Conservation (phyloP, 1,140 invertebrate species). For the Antheraea pernyi region DNA sequence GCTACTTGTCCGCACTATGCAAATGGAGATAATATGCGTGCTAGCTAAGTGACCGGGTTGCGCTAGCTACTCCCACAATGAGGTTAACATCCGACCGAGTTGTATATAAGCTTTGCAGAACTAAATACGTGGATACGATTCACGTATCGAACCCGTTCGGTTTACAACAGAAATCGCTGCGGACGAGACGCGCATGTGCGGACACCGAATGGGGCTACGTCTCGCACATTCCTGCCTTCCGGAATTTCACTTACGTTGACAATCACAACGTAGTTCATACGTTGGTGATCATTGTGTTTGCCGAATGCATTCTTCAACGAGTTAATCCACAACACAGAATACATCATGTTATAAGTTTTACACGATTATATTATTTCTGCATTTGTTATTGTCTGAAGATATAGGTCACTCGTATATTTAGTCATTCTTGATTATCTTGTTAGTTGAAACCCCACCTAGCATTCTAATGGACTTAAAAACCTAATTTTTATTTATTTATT, state of each 20-base stretch:
- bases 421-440: neutral
- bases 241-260: constrained; percentile 70
- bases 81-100: constrained; percentile 59
- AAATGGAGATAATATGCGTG: constrained; percentile 71
- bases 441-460: too few relatives aligned
- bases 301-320: neutral
- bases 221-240: constrained; percentile 69
- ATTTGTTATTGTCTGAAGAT: neutral
- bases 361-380: neutral
- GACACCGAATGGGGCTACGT: constrained; percentile 63
- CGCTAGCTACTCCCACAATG: constrained; percentile 57
- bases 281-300: constrained; percentile 39
- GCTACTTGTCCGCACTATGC: constrained; percentile 69
- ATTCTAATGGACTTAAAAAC: too few relatives aligned
- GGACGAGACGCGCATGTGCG: constrained; percentile 61
- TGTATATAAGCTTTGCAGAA: constrained; percentile 39
- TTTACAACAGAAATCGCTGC: constrained; percentile 55
- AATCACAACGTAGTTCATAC: constrained; percentile 44
- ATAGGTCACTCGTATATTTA: too few relatives aligned
- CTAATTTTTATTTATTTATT: too few relatives aligned
- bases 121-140: constrained; percentile 28
- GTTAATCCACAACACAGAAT: neutral
- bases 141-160: constrained; percentile 43
- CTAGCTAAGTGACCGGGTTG: constrained; percentile 68
- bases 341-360: too few relatives aligned